phyloP scores from a whole-genome alignment of 2,797 vertebrate genomes.

The Fratercula arctica region DNA sequence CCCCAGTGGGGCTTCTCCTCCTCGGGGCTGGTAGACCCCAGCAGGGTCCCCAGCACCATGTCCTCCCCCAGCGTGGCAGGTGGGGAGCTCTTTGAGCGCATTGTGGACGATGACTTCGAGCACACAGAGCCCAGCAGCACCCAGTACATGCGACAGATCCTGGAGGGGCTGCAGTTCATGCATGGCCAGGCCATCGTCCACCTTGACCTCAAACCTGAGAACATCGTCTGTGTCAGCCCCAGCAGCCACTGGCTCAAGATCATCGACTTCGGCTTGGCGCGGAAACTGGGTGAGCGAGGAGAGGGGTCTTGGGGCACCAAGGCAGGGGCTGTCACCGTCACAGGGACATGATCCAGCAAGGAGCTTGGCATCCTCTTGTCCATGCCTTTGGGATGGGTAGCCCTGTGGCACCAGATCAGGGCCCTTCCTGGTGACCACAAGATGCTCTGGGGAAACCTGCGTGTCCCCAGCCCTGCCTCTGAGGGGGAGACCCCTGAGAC shows the following conservation, averaged over 20 bases:
- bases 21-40: background rate
- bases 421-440: background rate
- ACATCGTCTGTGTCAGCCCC: conserved; percentile 85
- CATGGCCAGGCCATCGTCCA: conserved; percentile 83
- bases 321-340: background rate
- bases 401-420: background rate
- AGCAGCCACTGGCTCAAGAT: conserved; percentile 84
- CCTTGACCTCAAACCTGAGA: conserved; percentile 91
- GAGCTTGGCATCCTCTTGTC: background rate
- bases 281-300: conserved; percentile 78
- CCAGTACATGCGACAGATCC: conserved; percentile 85
- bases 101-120: conserved; percentile 86
- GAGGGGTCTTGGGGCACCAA: background rate
- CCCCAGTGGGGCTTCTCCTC: background rate
- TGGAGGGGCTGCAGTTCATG: conserved; percentile 85
- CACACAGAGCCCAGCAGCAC: conserved; percentile 86
- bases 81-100: conserved; percentile 89
- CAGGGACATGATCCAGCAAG: background rate
- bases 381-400: background rate
- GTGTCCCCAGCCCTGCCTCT: background rate
- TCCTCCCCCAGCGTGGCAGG: conserved; percentile 81
- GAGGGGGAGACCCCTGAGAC: background rate
- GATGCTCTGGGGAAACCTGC: background rate
- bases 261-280: conserved; percentile 88
- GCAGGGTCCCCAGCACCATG: background rate